Evolutionary conservation across 2,888 invertebrate genomes (phyloP), one percentile per base, ranked within the genome.

Genomic region (Apodemia hepburni): DNA sequence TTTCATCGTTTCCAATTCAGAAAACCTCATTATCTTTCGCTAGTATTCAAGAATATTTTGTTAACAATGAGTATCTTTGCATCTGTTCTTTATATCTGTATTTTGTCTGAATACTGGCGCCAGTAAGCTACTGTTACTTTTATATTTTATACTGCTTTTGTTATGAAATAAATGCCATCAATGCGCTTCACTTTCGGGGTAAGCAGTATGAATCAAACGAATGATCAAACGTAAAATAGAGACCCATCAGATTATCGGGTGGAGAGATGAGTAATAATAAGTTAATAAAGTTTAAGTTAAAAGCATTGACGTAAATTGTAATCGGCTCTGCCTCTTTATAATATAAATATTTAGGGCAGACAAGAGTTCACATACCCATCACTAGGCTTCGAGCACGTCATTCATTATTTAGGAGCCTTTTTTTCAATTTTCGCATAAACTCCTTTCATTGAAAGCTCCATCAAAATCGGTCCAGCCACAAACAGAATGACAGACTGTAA

Each of bases 1-100:
- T 74, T 71, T 72, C 68, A 66, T 69, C 66, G 73, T 74, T 75
- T 69, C 69, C 73, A 70, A 68, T 70, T 74, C 71, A 57, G 29
- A 57, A 57, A 57, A 65, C 66, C 65, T 71, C 69, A 65, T 75
- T 77, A 73, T 75, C 71, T 68, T 67, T 68, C 58, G 64, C 69
- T 69, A 65, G 68, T 69, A 62, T 68, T 71, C 11, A 18, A n/a
- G 22, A 51, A 57, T 57, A 15, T 27, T 54, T 57, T 29, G 57
- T 57, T 29, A n/a, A 57, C 15, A 57, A 57, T 47, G 47, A 47
- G 15, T 15, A 57, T 27, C 15, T 27, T 57, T 57, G n/a, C 29
- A 57, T 8, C 57, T 57, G 51, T 51, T 57, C 29, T 29, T 54
- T 29, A 57, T 29, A 57, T 57, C 12, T 27, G 15, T 57, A 2